Evolutionary conservation across 1,140 invertebrate genomes (phyloP).

Genomic region (Plodia interpunctella): DNA sequence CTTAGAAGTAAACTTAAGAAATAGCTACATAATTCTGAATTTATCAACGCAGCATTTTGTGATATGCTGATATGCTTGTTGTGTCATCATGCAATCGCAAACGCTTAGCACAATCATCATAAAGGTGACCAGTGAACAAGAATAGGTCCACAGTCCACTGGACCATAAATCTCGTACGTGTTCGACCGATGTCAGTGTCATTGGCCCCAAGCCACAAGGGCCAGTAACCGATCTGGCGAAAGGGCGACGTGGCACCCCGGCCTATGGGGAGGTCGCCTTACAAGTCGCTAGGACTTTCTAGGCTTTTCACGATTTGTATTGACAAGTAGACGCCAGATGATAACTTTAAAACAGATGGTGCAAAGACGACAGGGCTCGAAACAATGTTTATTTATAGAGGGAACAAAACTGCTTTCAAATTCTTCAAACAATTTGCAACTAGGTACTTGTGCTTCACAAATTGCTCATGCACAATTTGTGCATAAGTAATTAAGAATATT

Average conservation of each 20-base stretch:
- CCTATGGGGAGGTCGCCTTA: background rate
- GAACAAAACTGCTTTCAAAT: background rate
- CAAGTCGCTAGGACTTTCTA: background rate
- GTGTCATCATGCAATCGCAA: background rate
- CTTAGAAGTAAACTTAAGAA: no score
- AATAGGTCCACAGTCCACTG: background rate
- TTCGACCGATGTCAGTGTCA: background rate
- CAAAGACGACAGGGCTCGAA: background rate
- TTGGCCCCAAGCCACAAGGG: background rate
- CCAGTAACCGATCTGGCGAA: background rate
- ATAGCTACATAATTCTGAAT: background rate
- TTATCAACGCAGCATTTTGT: background rate
- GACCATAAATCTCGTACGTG: background rate
- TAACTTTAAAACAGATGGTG: background rate
- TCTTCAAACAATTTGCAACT: no score
- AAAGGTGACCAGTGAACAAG: background rate
- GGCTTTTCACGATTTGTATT: background rate
- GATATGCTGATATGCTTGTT: background rate
- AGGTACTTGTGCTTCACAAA: no score
- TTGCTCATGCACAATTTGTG: no score
- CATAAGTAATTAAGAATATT: no score
- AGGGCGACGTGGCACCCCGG: background rate
- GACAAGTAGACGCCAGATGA: background rate
- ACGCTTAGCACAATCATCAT: background rate
- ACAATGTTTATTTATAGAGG: no score